phyloP scores from a whole-genome alignment of 1,140 invertebrate species.

The Cataglyphis hispanica region DNA sequence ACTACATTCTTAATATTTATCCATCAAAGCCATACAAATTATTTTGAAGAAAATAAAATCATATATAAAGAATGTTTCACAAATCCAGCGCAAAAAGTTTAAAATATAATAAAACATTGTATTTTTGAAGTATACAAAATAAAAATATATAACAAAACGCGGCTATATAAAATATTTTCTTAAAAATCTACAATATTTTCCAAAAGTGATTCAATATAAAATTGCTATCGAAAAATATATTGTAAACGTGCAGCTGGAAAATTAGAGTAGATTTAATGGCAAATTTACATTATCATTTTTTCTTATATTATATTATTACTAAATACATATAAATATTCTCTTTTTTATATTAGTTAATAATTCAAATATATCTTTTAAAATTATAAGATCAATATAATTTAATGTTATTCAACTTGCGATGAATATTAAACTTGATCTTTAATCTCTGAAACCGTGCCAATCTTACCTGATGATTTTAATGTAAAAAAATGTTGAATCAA shows the following conservation, averaged over 20 bases:
- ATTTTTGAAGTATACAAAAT: not conserved
- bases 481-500: conserved; percentile 1
- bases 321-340: not conserved
- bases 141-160: not conserved
- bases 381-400: not conserved
- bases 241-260: not conserved
- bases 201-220: not conserved
- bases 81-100: not conserved
- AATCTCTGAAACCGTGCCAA: not conserved
- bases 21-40: not conserved
- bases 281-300: not conserved
- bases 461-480: conserved; percentile 8
- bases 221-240: not conserved
- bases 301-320: not conserved
- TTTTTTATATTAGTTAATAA: not conserved
- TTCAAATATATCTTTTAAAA: not conserved
- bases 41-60: not conserved
- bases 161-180: not conserved
- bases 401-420: not conserved
- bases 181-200: not conserved
- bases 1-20: not conserved
- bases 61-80: not conserved
- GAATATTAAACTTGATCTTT: not conserved
- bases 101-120: not conserved
- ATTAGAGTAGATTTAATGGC: not conserved